These are phyloP conservation scores for Tachysurus fulvidraco DNA, from an alignment of 2,113 vertebrate genomes.

Conservation along the genomic window DNA sequence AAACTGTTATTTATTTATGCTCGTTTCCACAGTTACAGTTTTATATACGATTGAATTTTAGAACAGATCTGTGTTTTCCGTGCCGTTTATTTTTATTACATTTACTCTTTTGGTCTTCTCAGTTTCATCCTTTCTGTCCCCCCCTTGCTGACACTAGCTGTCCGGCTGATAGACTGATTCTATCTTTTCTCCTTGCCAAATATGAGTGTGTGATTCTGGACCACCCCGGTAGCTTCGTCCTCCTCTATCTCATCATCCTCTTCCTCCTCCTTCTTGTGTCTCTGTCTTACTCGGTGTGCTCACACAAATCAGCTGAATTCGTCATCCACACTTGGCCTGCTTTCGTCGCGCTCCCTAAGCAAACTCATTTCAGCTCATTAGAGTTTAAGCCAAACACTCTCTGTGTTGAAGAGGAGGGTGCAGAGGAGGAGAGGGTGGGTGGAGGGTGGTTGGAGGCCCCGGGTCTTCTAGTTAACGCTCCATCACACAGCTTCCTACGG, in stretches of 20 bases:
- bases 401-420: not conserved
- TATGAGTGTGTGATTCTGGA: not conserved
- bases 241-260: not conserved
- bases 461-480: slow-evolving; percentile 36
- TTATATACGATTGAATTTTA: not conserved
- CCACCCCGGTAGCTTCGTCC: not conserved
- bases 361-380: slow-evolving; percentile 62
- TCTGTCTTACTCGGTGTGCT: not conserved
- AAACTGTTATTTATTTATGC: not conserved
- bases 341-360: slow-evolving; percentile 49
- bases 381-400: slow-evolving; percentile 27
- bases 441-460: not conserved
- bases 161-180: slow-evolving; percentile 10
- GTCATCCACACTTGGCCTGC: slow-evolving; percentile 46
- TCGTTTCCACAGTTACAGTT: not conserved
- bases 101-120: not conserved
- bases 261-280: not conserved
- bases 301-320: slow-evolving; percentile 36
- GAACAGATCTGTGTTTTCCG: not conserved
- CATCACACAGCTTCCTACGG: slow-evolving; percentile 34
- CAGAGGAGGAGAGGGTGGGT: not conserved
- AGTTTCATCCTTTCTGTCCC: not conserved
- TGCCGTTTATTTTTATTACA: not conserved
- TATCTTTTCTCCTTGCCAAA: slow-evolving; percentile 12
- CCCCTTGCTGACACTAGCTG: not conserved